Evolutionary conservation across 2,888 invertebrate species (phyloP).

Genomic region (Eupelmus urozonus): DNA sequence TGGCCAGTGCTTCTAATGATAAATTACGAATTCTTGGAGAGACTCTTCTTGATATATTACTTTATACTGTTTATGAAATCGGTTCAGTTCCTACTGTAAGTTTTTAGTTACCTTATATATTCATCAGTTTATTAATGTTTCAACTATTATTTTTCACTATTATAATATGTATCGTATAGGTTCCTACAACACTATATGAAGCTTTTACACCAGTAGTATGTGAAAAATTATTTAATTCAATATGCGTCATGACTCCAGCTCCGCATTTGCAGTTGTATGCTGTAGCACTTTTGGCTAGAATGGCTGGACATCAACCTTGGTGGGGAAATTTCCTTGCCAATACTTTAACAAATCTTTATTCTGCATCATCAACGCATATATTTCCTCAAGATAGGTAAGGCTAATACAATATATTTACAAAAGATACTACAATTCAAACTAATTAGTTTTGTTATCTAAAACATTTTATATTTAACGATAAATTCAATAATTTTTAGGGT

Average conservation of each 20-base stretch:
- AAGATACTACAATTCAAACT: too few relatives aligned
- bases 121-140: neutral
- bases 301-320: conserved; percentile 87
- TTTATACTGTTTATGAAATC: conserved; percentile 84
- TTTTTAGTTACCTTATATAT: too few relatives aligned
- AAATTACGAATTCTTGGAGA: conserved; percentile 90
- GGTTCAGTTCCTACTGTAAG: conserved; percentile 77
- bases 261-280: conserved; percentile 88
- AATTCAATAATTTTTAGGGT: conserved; percentile 79
- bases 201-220: conserved; percentile 78
- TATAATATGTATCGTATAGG: conserved; percentile 66
- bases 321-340: conserved; percentile 95
- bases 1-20: conserved; percentile 86
- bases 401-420: conserved; percentile 12
- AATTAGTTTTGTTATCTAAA: neutral
- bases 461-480: neutral
- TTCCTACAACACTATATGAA: conserved; percentile 74
- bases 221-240: conserved; percentile 84
- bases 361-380: conserved; percentile 86
- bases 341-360: conserved; percentile 87
- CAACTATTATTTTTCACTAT: conserved; percentile 19
- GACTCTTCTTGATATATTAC: conserved; percentile 88
- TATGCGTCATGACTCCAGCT: conserved; percentile 86
- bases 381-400: conserved; percentile 91
- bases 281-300: conserved; percentile 87